Base-by-base conservation (phyloP, 2,797 vertebrate genomes). In the Danio albolineatus region DNA sequence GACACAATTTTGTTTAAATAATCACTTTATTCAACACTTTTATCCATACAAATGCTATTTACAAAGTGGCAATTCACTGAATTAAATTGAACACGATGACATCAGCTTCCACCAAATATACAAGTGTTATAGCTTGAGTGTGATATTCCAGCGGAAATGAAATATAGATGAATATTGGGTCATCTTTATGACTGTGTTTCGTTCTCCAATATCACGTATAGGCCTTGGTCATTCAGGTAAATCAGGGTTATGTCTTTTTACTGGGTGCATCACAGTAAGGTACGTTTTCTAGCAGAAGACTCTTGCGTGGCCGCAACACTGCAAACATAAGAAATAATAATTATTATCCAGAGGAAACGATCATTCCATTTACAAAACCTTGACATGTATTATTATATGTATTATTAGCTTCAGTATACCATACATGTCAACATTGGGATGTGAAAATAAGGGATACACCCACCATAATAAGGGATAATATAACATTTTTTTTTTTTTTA, bases 181-280 rank as follows among this genome's bases (percentile, higher is more conserved):
- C 4, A 17, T 6, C 36, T 41, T 16, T 46, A 44, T 28, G 41
- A 13, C 19, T 28, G 39, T 3, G 16, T 17, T 10, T 41, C 8
- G 36, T n/a, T 38, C 6, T 62, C 38, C 38, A 2, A 0, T 1
- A 12, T 39, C 14, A 43, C 36, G 43, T 39, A 36, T 13, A 2
- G 10, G 57, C 4, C 10, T 0, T 6, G 43, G 10, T 41, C n/a
- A 21, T 9, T 41, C 7, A 39, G 43, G 5, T 12, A 39, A 65
- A 83, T 82, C 44, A 7, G 21, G 2, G 12, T 92, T 89, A 94
- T 1, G 87, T 79, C 77, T 89, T 92, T 84, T 88, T 91, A 70
- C 89, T 89, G 19, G 93, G 93, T 59, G 90, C 62, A 71, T 95
- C 93, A 86, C 89, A 90, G 85, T 92, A 95, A 0, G 94, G 94